Percentiles rank a stretch among this genome's conserved stretches.
Conservation (phyloP, 1,140 invertebrate genomes). For the Acromyrmex echinatior region DNA sequence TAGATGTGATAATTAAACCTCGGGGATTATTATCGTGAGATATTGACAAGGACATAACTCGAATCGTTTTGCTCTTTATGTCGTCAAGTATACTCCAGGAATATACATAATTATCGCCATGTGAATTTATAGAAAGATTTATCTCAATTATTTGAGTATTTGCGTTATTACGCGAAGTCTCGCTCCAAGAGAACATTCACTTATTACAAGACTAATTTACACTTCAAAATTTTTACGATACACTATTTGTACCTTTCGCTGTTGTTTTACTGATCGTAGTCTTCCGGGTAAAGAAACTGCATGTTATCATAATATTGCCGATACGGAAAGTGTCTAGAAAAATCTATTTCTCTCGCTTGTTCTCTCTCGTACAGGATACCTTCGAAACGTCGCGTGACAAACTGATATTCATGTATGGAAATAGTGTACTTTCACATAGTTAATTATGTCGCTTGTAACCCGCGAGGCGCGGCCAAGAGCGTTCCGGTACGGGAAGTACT, state of each 20-base stretch:
- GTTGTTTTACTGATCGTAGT: not conserved
- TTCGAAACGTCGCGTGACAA: conserved; percentile 63
- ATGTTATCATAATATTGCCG: not conserved
- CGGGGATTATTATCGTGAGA: conserved; percentile 31
- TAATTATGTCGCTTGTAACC: conserved; percentile 63
- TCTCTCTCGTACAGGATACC: not conserved
- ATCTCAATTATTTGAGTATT: conserved; percentile 29
- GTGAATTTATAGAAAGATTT: conserved; percentile 31
- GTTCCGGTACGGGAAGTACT: conserved; percentile 39
- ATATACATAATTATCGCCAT: conserved; percentile 1
- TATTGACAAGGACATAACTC: conserved; percentile 19
- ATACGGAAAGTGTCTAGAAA: conserved; percentile 27
- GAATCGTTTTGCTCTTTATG: conserved; percentile 12
- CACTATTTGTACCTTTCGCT: not conserved
- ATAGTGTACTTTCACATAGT: conserved; percentile 61
- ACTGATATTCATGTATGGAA: conserved; percentile 55
- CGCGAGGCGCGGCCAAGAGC: conserved; percentile 40
- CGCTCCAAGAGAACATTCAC: not conserved
- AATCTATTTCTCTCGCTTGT: conserved; percentile 4
- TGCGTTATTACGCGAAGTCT: conserved; percentile 4
- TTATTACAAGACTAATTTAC: conserved; percentile 12
- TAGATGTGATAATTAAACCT: conserved; percentile 45
- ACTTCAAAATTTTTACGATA: conserved; percentile 17
- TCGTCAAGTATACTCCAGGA: not conserved
- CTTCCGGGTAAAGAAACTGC: conserved; percentile 8